phyloP scores from a whole-genome alignment of 2,888 invertebrate genomes.

The Cephalotes varians region DNA sequence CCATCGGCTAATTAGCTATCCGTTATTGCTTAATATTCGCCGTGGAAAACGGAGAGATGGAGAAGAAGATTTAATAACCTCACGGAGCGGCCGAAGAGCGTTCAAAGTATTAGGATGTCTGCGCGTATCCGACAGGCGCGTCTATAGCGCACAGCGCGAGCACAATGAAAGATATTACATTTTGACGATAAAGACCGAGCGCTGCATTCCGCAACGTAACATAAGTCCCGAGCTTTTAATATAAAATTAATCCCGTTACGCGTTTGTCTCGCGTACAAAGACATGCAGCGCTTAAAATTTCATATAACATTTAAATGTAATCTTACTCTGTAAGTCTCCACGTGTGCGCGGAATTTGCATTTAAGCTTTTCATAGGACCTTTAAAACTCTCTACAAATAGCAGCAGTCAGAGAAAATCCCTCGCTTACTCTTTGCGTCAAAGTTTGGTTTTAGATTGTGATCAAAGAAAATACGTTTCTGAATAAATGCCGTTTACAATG shows the following conservation, averaged over 20 bases:
- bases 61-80: constrained; percentile 32
- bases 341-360: neutral
- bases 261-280: neutral
- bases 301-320: constrained; percentile 21
- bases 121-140: neutral
- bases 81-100: neutral
- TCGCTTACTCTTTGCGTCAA: neutral
- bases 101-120: constrained; percentile 17
- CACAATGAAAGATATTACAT: constrained; percentile 30
- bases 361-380: neutral
- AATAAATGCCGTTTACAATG: too few species aligned
- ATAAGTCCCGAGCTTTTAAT: constrained; percentile 5
- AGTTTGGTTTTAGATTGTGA: neutral
- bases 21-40: constrained; percentile 40
- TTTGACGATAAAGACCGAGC: constrained; percentile 8
- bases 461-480: neutral
- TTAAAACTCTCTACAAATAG: neutral
- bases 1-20: constrained; percentile 33
- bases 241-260: constrained; percentile 20
- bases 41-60: neutral
- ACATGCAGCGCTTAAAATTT: constrained; percentile 2
- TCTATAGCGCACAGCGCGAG: neutral
- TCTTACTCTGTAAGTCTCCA: neutral
- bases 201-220: neutral
- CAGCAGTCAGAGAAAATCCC: neutral